phyloP scores from a whole-genome alignment of 2,797 vertebrate genomes.

The Phyllotis vaccarum region DNA sequence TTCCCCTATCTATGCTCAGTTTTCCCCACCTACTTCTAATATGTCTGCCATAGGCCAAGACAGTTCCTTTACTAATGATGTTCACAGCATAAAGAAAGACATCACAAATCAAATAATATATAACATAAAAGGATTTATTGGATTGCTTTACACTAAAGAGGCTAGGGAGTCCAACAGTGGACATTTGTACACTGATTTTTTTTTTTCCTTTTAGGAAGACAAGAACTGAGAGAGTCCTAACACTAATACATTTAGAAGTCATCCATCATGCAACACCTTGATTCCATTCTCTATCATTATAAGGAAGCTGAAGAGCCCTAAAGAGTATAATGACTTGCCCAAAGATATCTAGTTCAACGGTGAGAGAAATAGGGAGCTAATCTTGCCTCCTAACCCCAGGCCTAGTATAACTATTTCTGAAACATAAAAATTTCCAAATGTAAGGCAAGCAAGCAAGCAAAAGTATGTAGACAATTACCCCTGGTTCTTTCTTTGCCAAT shows the following conservation, averaged over 20 bases:
- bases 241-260: too few species aligned
- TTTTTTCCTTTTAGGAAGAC: background rate
- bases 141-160: background rate
- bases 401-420: background rate
- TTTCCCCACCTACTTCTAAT: too few species aligned
- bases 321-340: background rate
- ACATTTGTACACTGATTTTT: background rate
- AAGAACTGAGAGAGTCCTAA: background rate
- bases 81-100: too few species aligned
- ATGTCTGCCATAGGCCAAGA: too few species aligned
- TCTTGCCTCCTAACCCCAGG: background rate
- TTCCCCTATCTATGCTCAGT: too few species aligned
- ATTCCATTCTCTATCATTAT: background rate
- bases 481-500: background rate
- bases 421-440: background rate
- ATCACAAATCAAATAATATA: too few species aligned
- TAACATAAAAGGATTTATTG: background rate
- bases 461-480: background rate
- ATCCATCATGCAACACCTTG: background rate
- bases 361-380: background rate
- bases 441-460: background rate
- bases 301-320: background rate
- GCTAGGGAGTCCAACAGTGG: background rate
- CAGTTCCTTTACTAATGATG: too few species aligned
- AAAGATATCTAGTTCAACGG: background rate